Evolutionary conservation across 2,797 vertebrate species (phyloP).

Genomic region (Anguilla pacifica): DNA sequence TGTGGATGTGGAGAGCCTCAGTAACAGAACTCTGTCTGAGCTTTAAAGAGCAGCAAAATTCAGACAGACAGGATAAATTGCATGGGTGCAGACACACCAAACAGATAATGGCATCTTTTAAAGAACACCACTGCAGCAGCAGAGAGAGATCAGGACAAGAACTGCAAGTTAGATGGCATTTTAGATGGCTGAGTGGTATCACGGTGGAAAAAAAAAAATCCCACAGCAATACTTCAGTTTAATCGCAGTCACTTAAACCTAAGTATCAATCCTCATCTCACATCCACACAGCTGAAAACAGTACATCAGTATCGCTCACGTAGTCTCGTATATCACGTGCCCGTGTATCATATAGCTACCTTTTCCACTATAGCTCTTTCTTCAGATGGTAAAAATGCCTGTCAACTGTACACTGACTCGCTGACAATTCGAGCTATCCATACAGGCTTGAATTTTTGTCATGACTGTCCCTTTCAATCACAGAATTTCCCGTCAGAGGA

Average conservation of each 20-base stretch:
- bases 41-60: not conserved
- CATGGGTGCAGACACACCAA: not conserved
- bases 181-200: not conserved
- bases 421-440: not conserved
- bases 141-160: conserved; percentile 1
- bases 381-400: not conserved
- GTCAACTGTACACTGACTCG: not conserved
- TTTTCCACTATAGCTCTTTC: not conserved
- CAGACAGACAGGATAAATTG: not conserved
- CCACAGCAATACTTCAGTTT: not conserved
- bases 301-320: not conserved
- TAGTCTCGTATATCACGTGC: not conserved
- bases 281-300: not conserved
- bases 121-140: not conserved
- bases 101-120: not conserved
- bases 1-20: not conserved
- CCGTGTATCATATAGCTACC: not conserved
- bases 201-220: not conserved
- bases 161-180: conserved; percentile 1
- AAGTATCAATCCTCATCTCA: conserved; percentile 4
- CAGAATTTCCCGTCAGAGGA: not conserved
- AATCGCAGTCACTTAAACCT: conserved; percentile 8
- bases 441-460: not conserved
- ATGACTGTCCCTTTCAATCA: not conserved
- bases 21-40: not conserved